Conservation (phyloP, 2,113 vertebrate genomes). For the Periophthalmus modestus region DNA sequence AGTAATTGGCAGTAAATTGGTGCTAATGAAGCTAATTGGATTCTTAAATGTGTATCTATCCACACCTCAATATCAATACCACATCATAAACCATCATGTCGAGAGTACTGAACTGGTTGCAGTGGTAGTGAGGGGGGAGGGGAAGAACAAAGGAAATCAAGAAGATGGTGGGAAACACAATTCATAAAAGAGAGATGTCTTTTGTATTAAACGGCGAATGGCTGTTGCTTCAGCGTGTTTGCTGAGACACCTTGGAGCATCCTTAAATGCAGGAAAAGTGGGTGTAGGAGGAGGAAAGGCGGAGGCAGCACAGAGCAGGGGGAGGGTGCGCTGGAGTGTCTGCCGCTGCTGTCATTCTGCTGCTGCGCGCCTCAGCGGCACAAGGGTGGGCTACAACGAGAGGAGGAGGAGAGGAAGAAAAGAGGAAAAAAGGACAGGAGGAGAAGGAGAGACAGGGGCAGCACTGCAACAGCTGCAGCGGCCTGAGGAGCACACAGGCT, state of each 20-base stretch:
- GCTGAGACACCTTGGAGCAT: slow-evolving; percentile 63
- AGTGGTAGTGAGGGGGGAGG: slow-evolving; percentile 57
- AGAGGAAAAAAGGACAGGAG: slow-evolving; percentile 53
- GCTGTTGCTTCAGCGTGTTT: slow-evolving; percentile 52
- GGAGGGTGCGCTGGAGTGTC: slow-evolving; percentile 73
- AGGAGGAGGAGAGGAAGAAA: slow-evolving; percentile 66
- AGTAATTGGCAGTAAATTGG: background rate
- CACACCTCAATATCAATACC: slow-evolving; percentile 34
- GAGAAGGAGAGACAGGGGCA: slow-evolving; percentile 70
- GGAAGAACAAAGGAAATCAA: slow-evolving; percentile 73
- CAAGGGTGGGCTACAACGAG: slow-evolving; percentile 73
- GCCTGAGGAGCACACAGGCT: slow-evolving; percentile 61
- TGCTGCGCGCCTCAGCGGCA: slow-evolving; percentile 75
- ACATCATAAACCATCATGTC: slow-evolving; percentile 39
- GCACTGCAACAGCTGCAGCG: slow-evolving; percentile 76
- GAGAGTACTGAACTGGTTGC: slow-evolving; percentile 53
- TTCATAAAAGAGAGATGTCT: slow-evolving; percentile 24
- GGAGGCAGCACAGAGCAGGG: slow-evolving; percentile 62
- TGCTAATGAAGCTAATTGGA: slow-evolving; percentile 16
- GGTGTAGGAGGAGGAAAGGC: slow-evolving; percentile 57
- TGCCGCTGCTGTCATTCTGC: slow-evolving; percentile 79
- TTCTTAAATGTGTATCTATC: slow-evolving; percentile 11
- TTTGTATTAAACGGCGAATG: slow-evolving; percentile 21
- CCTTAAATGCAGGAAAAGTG: slow-evolving; percentile 60
- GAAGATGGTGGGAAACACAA: slow-evolving; percentile 49